These are phyloP conservation scores for Danio albolineatus DNA, from an alignment of 2,797 vertebrate species.

Conservation along the genomic window DNA sequence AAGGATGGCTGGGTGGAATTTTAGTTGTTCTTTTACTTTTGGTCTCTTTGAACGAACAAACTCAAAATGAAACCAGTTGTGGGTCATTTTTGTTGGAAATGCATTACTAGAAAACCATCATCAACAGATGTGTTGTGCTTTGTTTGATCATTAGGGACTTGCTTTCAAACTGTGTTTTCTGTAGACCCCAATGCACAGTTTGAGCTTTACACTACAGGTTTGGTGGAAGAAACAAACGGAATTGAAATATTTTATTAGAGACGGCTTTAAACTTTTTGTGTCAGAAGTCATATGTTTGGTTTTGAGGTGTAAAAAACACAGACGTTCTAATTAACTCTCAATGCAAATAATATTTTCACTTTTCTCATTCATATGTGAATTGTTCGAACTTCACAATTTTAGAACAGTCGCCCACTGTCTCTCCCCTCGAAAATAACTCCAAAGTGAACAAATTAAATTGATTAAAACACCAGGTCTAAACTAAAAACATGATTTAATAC, in stretches of 20 bases:
- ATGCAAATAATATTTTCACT: too few species aligned
- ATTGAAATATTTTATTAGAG: background rate
- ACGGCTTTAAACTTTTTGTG: background rate
- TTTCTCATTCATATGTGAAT: too few species aligned
- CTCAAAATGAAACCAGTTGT: slow-evolving; percentile 1
- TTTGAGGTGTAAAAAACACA: too few species aligned
- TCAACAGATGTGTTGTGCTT: background rate
- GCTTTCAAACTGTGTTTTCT: background rate
- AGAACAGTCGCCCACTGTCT: too few species aligned
- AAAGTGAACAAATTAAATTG: too few species aligned
- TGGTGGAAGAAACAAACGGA: background rate
- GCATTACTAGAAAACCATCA: background rate
- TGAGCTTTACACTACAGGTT: background rate
- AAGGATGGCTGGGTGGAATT: background rate
- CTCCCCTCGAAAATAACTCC: too few species aligned
- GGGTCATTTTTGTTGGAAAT: background rate
- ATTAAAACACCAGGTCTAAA: too few species aligned
- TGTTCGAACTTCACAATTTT: too few species aligned
- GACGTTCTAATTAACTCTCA: too few species aligned
- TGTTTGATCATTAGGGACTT: background rate
- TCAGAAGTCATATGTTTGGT: too few species aligned
- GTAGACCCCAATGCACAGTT: background rate
- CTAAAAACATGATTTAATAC: too few species aligned
- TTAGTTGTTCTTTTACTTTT: background rate
- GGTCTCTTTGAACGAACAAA: background rate